These are phyloP conservation scores for Asteroscopus sphinx DNA, from an alignment of 2,888 invertebrate species.

Conservation along the genomic window DNA sequence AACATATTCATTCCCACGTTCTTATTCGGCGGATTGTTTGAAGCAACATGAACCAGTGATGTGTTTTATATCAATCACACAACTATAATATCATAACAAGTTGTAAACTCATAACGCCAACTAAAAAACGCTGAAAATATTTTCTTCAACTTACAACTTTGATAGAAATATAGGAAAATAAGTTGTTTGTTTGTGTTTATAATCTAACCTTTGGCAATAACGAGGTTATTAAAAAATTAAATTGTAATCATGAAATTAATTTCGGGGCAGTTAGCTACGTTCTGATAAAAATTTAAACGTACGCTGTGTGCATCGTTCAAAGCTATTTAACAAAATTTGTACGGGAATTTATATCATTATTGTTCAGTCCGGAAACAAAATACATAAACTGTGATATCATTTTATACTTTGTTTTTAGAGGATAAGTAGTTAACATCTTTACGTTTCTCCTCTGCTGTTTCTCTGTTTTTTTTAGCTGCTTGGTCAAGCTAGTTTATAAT, in stretches of 20 bases:
- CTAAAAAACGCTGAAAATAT: too few relatives aligned
- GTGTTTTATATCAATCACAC: slow-evolving; percentile 15
- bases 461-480: slow-evolving; percentile 19
- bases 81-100: too few relatives aligned
- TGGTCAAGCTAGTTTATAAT: slow-evolving; percentile 19
- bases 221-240: too few relatives aligned
- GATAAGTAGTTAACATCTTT: slow-evolving; percentile 21
- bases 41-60: slow-evolving; percentile 9
- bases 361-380: slow-evolving; percentile 16
- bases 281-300: too few relatives aligned
- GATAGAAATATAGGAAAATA: too few relatives aligned
- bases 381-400: slow-evolving; percentile 16
- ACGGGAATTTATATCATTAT: slow-evolving; percentile 15
- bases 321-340: slow-evolving; percentile 5
- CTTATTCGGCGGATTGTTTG: slow-evolving; percentile 26
- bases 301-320: not conserved
- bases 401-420: slow-evolving; percentile 10
- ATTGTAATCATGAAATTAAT: too few relatives aligned
- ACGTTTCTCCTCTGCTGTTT: too few relatives aligned
- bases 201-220: too few relatives aligned
- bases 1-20: slow-evolving; percentile 46
- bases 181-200: too few relatives aligned
- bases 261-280: too few relatives aligned
- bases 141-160: too few relatives aligned
- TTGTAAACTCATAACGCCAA: too few relatives aligned